These are phyloP conservation scores for Botia kubotai DNA, from an alignment of 2,797 vertebrate genomes.

Conservation along the genomic window DNA sequence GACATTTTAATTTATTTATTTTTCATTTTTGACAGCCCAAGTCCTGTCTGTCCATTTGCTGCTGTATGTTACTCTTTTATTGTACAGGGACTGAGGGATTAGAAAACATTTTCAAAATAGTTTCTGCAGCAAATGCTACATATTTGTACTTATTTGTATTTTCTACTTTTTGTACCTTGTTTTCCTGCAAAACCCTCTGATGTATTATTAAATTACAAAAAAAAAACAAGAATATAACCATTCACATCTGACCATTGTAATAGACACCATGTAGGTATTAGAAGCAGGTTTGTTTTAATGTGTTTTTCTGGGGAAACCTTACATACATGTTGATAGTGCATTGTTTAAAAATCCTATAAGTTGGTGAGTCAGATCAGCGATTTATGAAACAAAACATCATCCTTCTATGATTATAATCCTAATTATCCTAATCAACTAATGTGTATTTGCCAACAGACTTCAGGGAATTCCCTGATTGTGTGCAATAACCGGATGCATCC, in stretches of 20 bases:
- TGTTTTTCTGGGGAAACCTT: background rate
- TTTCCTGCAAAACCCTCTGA: background rate
- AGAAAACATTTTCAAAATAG: background rate
- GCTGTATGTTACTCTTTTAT: background rate
- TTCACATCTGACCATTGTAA: no score
- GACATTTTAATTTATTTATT: background rate
- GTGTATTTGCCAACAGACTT: background rate
- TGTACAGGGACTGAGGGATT: background rate
- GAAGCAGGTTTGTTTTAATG: background rate
- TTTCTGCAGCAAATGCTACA: background rate
- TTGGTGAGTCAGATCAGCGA: slow-evolving; percentile 1
- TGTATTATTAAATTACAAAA: no score
- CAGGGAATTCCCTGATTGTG: background rate
- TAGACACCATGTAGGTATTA: no score
- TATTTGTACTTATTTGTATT: background rate
- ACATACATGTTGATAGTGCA: background rate
- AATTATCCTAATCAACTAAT: background rate
- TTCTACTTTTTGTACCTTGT: background rate
- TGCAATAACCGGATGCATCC: background rate
- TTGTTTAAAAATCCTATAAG: slow-evolving; percentile 16
- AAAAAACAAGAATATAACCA: no score
- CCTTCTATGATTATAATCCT: background rate
- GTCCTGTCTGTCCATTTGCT: background rate
- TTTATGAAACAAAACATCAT: background rate
- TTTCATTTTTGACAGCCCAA: background rate